Conservation (phyloP, 2,113 vertebrate genomes). For the Puntigrus tetrazona region DNA sequence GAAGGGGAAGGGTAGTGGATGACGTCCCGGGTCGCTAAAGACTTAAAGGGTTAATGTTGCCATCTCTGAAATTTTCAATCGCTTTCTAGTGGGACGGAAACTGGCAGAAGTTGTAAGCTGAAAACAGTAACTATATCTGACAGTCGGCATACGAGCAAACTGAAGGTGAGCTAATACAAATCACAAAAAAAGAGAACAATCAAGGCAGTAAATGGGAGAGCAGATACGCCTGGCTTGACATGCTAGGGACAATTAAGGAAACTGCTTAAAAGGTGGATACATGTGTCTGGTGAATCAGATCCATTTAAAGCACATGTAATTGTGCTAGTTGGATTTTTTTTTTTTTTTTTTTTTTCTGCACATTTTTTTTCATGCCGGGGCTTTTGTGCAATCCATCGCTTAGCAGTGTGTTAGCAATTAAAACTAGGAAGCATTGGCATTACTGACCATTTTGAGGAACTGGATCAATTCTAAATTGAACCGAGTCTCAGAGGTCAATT, state of each 20-base stretch:
- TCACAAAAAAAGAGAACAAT: background rate
- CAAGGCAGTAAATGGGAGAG: background rate
- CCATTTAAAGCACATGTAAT: slow-evolving; percentile 43
- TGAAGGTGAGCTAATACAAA: background rate
- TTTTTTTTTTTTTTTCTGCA: slow-evolving; percentile 25
- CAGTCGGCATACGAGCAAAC: background rate
- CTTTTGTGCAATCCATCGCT: slow-evolving; percentile 19
- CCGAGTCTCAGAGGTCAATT: slow-evolving; percentile 33
- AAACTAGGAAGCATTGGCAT: slow-evolving; percentile 35
- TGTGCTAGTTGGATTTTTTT: slow-evolving; percentile 31
- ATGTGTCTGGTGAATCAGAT: slow-evolving; percentile 38
- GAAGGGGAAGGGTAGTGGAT: too few relatives aligned
- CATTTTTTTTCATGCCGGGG: slow-evolving; percentile 17
- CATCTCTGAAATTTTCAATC: background rate
- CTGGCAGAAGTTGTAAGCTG: background rate
- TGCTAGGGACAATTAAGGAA: slow-evolving; percentile 49
- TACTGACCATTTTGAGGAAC: slow-evolving; percentile 38
- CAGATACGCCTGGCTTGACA: background rate
- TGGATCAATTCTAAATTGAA: slow-evolving; percentile 43
- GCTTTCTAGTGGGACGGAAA: background rate
- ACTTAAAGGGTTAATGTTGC: background rate
- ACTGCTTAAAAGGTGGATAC: slow-evolving; percentile 44
- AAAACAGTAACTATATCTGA: background rate
- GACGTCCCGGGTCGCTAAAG: background rate
- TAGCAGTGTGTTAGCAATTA: slow-evolving; percentile 48